Evolutionary conservation across 2,113 vertebrate genomes (phyloP).

Genomic region (Choloepus hoffmanni): DNA sequence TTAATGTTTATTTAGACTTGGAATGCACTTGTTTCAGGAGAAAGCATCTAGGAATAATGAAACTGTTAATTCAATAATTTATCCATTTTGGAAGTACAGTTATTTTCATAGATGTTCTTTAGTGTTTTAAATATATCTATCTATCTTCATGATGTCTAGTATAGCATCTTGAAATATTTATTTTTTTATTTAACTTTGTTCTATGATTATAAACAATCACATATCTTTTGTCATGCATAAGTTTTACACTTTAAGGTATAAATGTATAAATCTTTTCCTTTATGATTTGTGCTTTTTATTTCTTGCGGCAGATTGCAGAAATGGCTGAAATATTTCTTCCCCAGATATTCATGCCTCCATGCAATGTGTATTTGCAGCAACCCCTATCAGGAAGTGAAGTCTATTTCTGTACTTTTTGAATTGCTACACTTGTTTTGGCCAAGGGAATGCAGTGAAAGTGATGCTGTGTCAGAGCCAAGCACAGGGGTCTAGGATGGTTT

Average conservation of each 20-base stretch:
- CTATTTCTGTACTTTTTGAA: not conserved
- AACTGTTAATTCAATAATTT: not conserved
- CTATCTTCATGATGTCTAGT: not conserved
- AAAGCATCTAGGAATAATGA: not conserved
- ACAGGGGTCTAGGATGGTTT: not conserved
- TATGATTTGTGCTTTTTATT: not conserved
- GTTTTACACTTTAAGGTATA: not conserved
- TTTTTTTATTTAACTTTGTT: not conserved
- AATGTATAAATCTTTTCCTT: not conserved
- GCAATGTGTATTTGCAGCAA: not conserved
- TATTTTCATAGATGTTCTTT: not conserved
- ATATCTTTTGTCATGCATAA: not conserved
- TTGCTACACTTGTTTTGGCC: not conserved
- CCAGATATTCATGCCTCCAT: too few species aligned
- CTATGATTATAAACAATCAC: not conserved
- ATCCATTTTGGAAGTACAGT: not conserved
- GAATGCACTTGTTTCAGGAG: not conserved
- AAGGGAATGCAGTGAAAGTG: not conserved
- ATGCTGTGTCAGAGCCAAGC: not conserved
- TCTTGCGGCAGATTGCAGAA: not conserved
- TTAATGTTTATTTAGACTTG: not conserved
- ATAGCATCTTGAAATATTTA: not conserved
- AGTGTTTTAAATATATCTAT: too few species aligned
- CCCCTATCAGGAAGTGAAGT: not conserved
- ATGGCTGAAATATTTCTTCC: fast-evolving